A percentile compares a stretch with the other conserved stretches of the same genome.
These are phyloP conservation scores for Rotaria socialis DNA, from an alignment of 2,888 invertebrate genomes.

Conservation along the genomic window DNA sequence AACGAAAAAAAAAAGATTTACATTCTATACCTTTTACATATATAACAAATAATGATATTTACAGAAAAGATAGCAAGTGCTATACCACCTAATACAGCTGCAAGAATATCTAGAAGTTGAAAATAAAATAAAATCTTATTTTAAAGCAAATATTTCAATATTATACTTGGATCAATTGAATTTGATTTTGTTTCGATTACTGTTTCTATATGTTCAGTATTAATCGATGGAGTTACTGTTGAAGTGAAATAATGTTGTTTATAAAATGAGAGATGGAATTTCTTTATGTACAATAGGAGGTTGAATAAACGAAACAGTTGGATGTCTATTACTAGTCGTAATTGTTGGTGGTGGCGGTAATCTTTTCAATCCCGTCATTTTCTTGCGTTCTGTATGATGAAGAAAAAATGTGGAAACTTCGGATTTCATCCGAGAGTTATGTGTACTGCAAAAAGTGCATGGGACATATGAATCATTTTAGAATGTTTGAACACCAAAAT, in stretches of 20 bases:
- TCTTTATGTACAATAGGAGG: background rate
- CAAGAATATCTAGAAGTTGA: background rate
- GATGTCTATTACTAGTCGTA: background rate
- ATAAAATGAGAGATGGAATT: too few species aligned
- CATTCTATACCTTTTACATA: background rate
- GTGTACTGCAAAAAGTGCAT: too few species aligned
- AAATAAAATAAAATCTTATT: background rate
- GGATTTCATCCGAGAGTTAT: too few species aligned
- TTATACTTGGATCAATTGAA: conserved; percentile 10
- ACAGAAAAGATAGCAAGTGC: background rate
- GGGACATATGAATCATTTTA: too few species aligned
- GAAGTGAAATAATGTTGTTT: background rate
- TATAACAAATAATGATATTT: conserved; percentile 24
- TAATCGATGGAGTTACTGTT: background rate
- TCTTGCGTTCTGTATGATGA: too few species aligned
- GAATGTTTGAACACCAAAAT: too few species aligned
- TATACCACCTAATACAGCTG: background rate
- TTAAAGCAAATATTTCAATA: background rate
- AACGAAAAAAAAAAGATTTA: too few species aligned
- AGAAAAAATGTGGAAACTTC: too few species aligned
- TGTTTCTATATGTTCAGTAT: background rate
- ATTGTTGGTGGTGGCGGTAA: background rate
- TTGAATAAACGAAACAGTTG: background rate
- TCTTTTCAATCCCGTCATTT: too few species aligned
- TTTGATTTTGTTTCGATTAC: background rate